phyloP scores from a whole-genome alignment of 2,797 vertebrate species.

The Enteromius unitaeniatus region DNA sequence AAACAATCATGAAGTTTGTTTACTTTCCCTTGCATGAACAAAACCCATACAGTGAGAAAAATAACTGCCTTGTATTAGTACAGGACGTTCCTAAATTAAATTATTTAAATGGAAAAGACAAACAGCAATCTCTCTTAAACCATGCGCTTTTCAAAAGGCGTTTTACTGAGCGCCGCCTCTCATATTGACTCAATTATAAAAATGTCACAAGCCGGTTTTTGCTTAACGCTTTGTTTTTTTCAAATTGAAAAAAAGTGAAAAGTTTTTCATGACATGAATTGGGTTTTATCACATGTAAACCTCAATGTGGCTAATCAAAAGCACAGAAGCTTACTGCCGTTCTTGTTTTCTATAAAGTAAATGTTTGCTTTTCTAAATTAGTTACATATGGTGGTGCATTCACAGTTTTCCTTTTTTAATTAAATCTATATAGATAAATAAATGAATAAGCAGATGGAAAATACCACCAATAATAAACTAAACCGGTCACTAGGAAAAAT shows the following conservation, averaged over 20 bases:
- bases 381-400: constrained; percentile 1
- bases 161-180: constrained; percentile 5
- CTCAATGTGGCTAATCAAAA: constrained; percentile 24
- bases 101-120: not conserved
- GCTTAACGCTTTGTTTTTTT: constrained; percentile 29
- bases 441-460: constrained; percentile 4
- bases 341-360: not conserved
- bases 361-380: constrained; percentile 15
- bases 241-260: constrained; percentile 48
- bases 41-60: not conserved
- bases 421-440: constrained; percentile 1
- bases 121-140: not conserved
- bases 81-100: constrained; percentile 19
- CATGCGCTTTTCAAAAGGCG: not conserved
- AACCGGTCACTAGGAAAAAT: not conserved
- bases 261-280: not conserved
- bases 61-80: not conserved
- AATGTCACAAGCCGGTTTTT: constrained; percentile 20
- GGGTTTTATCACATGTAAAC: constrained; percentile 12
- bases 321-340: not conserved
- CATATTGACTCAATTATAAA: constrained; percentile 16
- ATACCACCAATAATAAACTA: constrained; percentile 12
- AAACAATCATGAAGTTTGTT: not conserved
- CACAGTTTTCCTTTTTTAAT: constrained; percentile 2
- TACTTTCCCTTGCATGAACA: not conserved